Conservation (phyloP, 2,113 vertebrate genomes). For the chimpanzee (Pan troglodytes) region DNA sequence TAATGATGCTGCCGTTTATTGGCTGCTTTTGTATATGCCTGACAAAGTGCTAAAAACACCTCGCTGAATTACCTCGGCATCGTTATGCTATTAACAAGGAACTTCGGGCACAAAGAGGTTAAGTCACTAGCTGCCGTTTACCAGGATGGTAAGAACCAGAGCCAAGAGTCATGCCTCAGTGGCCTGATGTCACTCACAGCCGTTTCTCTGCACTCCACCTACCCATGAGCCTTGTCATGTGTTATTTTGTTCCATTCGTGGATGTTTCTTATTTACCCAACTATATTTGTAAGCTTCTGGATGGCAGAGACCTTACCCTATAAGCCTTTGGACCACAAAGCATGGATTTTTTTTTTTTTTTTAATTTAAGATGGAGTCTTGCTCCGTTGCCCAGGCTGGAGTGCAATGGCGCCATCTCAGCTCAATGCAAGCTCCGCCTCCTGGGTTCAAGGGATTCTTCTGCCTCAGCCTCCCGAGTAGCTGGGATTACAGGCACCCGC, state of each 20-base stretch:
- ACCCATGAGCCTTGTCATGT: fast-evolving
- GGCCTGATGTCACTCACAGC: fast-evolving
- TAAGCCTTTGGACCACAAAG: neutral
- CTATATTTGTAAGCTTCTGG: neutral
- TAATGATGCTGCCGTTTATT: neutral
- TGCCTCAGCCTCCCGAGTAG: too few species aligned
- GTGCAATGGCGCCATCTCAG: too few species aligned
- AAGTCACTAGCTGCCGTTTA: neutral
- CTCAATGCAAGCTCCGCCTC: too few species aligned
- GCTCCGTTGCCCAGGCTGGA: too few species aligned
- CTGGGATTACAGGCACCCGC: too few species aligned
- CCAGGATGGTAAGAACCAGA: fast-evolving
- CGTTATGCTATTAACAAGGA: too few species aligned
- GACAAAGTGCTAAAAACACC: neutral
- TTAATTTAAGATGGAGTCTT: too few species aligned
- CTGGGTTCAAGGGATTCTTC: too few species aligned
- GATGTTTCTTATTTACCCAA: neutral
- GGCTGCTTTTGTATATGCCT: neutral
- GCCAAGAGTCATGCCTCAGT: fast-evolving
- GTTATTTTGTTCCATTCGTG: neutral
- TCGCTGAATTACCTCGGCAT: neutral
- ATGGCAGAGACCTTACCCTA: too few species aligned
- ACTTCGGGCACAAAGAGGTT: neutral
- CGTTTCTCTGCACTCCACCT: fast-evolving
- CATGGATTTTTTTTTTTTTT: too few species aligned